phyloP scores from a whole-genome alignment of 35 echinoderm and acorn worm species.

The Stichopus chloronotus region DNA sequence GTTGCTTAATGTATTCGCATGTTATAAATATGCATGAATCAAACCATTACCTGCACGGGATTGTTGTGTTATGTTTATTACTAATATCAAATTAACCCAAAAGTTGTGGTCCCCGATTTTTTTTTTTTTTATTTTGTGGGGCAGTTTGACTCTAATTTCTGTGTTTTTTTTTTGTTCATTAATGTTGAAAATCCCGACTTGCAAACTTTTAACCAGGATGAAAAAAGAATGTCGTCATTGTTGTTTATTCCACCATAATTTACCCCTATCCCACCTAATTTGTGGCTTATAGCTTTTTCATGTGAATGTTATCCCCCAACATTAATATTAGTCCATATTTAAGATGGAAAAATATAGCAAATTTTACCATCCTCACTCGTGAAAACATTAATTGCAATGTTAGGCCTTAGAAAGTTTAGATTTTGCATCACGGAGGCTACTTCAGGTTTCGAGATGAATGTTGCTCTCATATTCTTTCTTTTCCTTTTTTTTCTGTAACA shows the following conservation, averaged over 20 bases:
- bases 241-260: not conserved
- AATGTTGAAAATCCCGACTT: not conserved
- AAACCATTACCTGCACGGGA: slow-evolving; percentile 22
- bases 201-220: not conserved
- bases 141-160: not conserved
- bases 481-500: slow-evolving; percentile 28
- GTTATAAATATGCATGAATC: slow-evolving; percentile 41
- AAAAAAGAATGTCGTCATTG: not conserved
- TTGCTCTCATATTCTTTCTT: not conserved
- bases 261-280: not conserved
- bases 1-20: slow-evolving; percentile 34
- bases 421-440: no score
- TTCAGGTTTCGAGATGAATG: no score
- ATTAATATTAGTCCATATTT: no score
- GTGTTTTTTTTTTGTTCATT: not conserved
- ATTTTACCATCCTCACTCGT: no score
- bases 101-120: not conserved
- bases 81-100: not conserved
- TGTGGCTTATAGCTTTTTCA: no score
- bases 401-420: no score
- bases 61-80: slow-evolving; percentile 39
- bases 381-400: no score
- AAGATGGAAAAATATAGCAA: no score
- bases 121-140: not conserved
- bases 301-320: no score